Conservation (phyloP, 2,888 invertebrate species). For the Cheilosia urbana region DNA sequence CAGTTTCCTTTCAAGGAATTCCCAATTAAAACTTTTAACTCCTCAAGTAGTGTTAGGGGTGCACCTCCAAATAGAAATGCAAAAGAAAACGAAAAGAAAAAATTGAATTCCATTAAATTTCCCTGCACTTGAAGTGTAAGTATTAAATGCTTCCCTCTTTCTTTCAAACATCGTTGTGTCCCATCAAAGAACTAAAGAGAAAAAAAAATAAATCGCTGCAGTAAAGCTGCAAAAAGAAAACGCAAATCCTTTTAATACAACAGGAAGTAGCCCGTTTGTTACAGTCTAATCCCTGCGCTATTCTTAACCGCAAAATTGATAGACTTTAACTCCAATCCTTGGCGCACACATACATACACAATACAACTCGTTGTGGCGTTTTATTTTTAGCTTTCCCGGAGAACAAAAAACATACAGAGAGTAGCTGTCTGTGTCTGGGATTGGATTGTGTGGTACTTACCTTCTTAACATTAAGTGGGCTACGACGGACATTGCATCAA, state of each 20-base stretch:
- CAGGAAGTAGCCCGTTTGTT: slow-evolving; percentile 71
- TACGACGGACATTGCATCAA: no score
- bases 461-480: no score
- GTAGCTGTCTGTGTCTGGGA: no score
- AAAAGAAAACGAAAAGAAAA: slow-evolving; percentile 1
- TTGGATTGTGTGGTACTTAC: no score
- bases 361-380: background rate
- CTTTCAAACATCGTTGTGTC: slow-evolving; percentile 3
- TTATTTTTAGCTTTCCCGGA: background rate
- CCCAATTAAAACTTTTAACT: slow-evolving; percentile 65
- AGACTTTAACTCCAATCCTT: slow-evolving; percentile 49
- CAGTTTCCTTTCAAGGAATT: slow-evolving; percentile 51
- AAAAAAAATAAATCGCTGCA: slow-evolving; percentile 10
- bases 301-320: slow-evolving; percentile 62
- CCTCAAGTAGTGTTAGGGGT: slow-evolving; percentile 8
- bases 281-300: slow-evolving; percentile 47
- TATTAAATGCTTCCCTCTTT: slow-evolving; percentile 44
- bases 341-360: background rate
- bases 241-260: slow-evolving; percentile 65
- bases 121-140: slow-evolving; percentile 54
- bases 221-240: slow-evolving; percentile 32
- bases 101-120: slow-evolving; percentile 21
- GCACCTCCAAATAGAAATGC: no score
- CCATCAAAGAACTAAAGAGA: slow-evolving; percentile 3
- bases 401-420: background rate